Percentiles rank a stretch among this genome's conserved stretches.
Conservation (phyloP, 2,888 invertebrate genomes). For the Drosophila paranaensis region DNA sequence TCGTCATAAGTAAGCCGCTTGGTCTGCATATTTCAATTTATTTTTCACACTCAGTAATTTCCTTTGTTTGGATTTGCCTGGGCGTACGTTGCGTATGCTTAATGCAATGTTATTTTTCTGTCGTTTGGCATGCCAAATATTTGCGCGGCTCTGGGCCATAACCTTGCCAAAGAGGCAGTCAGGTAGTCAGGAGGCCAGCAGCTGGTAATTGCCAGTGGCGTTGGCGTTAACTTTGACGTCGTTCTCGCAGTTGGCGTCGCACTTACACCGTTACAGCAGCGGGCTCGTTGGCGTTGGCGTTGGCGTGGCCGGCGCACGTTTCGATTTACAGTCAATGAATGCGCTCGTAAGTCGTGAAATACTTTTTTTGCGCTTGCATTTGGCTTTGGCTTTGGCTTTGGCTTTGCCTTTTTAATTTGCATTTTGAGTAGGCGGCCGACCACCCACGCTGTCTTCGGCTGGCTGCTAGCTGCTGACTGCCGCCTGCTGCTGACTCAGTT, state of each 20-base stretch:
- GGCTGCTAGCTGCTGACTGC: conserved; percentile 3
- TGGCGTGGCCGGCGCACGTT: conserved; percentile 71
- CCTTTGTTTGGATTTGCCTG: conserved; percentile 50
- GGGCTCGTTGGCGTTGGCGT: conserved; percentile 42
- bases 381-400: conserved; percentile 41
- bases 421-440: conserved; percentile 72
- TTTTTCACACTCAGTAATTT: conserved; percentile 78
- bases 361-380: conserved; percentile 65
- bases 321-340: conserved; percentile 79
- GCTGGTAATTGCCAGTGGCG: conserved; percentile 70
- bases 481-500: conserved; percentile 58
- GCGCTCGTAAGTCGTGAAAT: conserved; percentile 78
- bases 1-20: conserved; percentile 44
- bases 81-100: conserved; percentile 72
- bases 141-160: conserved; percentile 71
- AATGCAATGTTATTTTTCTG: conserved; percentile 56
- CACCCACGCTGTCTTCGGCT: conserved; percentile 59
- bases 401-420: conserved; percentile 68
- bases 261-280: conserved; percentile 14
- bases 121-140: conserved; percentile 67
- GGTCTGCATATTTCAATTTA: conserved; percentile 65
- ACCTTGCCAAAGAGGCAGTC: conserved; percentile 63
- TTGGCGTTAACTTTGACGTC: conserved; percentile 43
- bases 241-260: conserved; percentile 18
- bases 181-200: conserved; percentile 55